Evolutionary conservation across 2,888 invertebrate genomes (phyloP), one percentile per base, ranked within the genome.

Genomic region (Himalopsyche japonica): DNA sequence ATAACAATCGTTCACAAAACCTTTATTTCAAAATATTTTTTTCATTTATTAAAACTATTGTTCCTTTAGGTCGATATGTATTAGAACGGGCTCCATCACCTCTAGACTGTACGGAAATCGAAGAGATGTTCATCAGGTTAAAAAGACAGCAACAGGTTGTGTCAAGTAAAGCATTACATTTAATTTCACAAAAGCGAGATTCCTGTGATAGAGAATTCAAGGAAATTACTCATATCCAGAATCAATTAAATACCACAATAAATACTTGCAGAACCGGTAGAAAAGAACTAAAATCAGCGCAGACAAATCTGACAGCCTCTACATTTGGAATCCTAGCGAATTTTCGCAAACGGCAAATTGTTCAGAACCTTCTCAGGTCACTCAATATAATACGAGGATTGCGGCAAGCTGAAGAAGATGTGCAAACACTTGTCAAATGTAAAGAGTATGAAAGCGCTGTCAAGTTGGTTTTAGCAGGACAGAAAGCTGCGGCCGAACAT

Each of bases 401-500:
- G 93, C 95, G 97, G 90, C 95, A 96, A 88, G 98, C 98, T 0
- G 98, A 98, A 89, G 94, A 95, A 79, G 94, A 96, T 88, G 94
- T 98, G 0, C 95, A 97, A 78, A 96, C 97, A 87, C 91, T 98
- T 85, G 89, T 98, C n/a, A 91, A 93, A 82, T 96, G 95, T 88
- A 97, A 95, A 88, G 97, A 98, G 89, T 99, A 97, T 90, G 96
- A 96, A 24, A 96, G 96, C 77, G 98, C 98, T 0, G 98, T 99
- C 84, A 95, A 96, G n/a, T 91, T 99, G 34, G 94, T 98, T 82
- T 91, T 98, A 47, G 97, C 96, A 89, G 98, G 98, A 88, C 96
- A 97, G 89, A 95, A 95, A 89, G 97, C 96, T 0, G 98, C 98
- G 0, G 93, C 94, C 0, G 95, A 94, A 64, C 97, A 97, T 89